A percentile compares a stretch with the other conserved stretches of the same genome.
Evolutionary conservation across 2,797 vertebrate species (phyloP).

Genomic region (Pangasius sanitwongsei): DNA sequence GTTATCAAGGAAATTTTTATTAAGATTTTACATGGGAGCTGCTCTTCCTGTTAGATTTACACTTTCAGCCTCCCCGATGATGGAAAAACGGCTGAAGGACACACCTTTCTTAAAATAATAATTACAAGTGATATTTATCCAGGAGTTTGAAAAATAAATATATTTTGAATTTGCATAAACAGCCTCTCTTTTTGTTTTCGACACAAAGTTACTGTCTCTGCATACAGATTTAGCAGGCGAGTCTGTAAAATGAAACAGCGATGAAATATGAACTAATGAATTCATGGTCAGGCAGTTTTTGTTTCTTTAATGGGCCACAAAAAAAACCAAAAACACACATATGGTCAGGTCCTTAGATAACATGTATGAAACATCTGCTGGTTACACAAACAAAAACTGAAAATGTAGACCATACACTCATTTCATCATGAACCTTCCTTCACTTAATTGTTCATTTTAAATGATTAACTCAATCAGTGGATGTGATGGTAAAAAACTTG

Average conservation of each 20-base stretch:
- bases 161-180: conserved; percentile 52
- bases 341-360: conserved; percentile 23
- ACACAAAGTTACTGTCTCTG: conserved; percentile 30
- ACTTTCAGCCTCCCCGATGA: conserved; percentile 25
- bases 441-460: background rate
- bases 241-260: background rate
- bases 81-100: background rate
- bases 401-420: background rate
- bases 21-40: conserved; percentile 65
- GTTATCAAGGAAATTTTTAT: conserved; percentile 70
- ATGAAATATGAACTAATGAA: conserved; percentile 15
- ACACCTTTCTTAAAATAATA: conserved; percentile 16
- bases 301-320: background rate
- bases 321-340: conserved; percentile 7
- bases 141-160: conserved; percentile 66
- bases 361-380: background rate
- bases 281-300: conserved; percentile 4
- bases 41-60: conserved; percentile 35
- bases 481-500: conserved; percentile 23
- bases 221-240: conserved; percentile 15
- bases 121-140: conserved; percentile 55
- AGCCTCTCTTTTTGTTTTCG: conserved; percentile 35
- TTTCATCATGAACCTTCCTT: background rate
- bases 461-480: background rate
- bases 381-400: background rate